Conservation (phyloP, 2,888 invertebrate species). For the Pristionchus maxplancki region DNA sequence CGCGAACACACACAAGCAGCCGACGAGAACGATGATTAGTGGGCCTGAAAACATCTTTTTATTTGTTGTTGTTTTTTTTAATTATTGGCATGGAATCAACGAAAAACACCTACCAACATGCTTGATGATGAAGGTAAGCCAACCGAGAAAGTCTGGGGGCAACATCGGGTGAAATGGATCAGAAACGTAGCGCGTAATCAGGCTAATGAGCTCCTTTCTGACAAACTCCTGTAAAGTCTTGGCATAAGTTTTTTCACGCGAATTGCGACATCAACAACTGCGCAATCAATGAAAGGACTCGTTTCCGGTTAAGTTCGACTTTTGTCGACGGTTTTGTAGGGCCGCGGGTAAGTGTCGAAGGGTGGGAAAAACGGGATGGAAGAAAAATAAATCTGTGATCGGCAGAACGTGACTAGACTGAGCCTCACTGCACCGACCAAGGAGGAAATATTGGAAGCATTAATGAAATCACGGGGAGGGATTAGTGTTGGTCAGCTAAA, state of each 20-base stretch:
- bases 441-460: not conserved
- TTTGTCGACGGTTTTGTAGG: not conserved
- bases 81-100: not conserved
- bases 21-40: not conserved
- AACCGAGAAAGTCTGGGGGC: not conserved
- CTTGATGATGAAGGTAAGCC: constrained; percentile 11
- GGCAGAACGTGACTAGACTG: not conserved
- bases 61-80: not conserved
- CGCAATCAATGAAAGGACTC: not conserved
- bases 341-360: not conserved
- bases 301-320: not conserved
- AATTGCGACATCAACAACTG: not conserved
- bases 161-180: not conserved
- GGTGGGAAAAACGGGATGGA: not conserved
- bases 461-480: not conserved
- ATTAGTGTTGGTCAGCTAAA: not conserved
- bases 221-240: not conserved
- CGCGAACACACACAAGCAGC: not conserved
- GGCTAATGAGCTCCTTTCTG: not conserved
- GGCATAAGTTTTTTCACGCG: not conserved
- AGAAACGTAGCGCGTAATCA: not conserved
- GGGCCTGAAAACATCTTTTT: not conserved
- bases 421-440: not conserved
- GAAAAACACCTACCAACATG: not conserved
- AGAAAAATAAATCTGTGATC: not conserved